Conservation (phyloP, 2,888 invertebrate species). For the Dioctria rufipes region DNA sequence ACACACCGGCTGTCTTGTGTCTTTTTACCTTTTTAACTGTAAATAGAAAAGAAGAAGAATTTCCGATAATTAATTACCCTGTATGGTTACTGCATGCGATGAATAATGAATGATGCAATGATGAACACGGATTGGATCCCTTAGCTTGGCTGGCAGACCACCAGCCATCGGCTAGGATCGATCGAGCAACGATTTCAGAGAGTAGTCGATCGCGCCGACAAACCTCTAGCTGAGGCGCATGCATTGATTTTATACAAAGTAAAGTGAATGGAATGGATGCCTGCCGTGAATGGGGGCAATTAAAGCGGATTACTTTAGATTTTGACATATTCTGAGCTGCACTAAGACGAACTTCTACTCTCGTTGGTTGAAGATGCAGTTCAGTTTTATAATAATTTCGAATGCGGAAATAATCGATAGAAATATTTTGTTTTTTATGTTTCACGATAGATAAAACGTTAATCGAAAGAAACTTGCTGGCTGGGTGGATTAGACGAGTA, state of each 20-base stretch:
- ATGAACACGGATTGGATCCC: slow-evolving; percentile 11
- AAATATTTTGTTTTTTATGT: background rate
- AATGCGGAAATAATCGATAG: slow-evolving; percentile 1
- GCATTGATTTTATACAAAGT: background rate
- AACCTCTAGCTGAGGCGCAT: background rate
- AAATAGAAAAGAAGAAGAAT: slow-evolving; percentile 34
- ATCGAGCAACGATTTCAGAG: background rate
- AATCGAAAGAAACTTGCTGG: background rate
- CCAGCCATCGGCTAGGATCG: slow-evolving; percentile 6
- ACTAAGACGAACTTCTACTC: background rate
- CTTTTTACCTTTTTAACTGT: slow-evolving; percentile 43
- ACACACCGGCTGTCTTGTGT: background rate
- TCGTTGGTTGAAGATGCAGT: background rate
- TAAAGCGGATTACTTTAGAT: slow-evolving; percentile 1
- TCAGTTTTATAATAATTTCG: background rate
- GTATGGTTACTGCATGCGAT: slow-evolving; percentile 10
- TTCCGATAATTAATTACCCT: slow-evolving; percentile 38
- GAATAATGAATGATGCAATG: slow-evolving; percentile 45
- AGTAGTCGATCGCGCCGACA: background rate
- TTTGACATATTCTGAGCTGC: slow-evolving; percentile 4
- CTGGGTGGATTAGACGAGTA: background rate
- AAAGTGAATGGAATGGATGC: background rate
- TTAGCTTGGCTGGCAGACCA: background rate
- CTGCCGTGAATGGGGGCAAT: slow-evolving; percentile 2
- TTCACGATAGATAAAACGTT: background rate